phyloP scores from a whole-genome alignment of 2,797 vertebrate species.

The Chelon labrosus region DNA sequence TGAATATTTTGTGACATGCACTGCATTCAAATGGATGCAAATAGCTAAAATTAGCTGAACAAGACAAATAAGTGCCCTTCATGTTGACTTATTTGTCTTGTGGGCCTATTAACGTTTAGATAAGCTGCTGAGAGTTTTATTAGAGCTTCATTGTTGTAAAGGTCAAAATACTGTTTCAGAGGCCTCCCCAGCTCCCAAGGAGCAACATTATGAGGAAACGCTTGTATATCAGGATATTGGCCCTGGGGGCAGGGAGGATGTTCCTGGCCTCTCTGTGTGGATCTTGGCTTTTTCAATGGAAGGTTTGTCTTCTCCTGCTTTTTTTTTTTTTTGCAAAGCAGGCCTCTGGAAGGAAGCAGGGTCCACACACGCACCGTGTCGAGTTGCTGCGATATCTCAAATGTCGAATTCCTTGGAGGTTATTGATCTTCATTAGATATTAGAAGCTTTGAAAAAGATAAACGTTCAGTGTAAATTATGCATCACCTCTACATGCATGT shows the following conservation, averaged over 20 bases:
- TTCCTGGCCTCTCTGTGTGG: conserved; percentile 35
- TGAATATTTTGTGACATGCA: neutral
- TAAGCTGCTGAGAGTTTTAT: neutral
- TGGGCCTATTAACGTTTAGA: neutral
- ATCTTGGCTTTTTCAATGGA: conserved; percentile 36
- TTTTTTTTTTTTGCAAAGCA: conserved; percentile 11
- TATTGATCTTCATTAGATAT: conserved; percentile 3
- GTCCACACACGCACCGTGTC: conserved; percentile 17
- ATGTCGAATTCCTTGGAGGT: neutral
- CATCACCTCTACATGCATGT: neutral
- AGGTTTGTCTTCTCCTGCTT: conserved; percentile 22
- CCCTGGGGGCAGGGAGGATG: conserved; percentile 43
- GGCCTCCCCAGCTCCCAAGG: conserved; percentile 14
- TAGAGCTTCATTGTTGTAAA: neutral
- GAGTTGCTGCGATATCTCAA: neutral
- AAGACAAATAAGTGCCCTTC: too few species aligned
- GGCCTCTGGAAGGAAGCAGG: conserved; percentile 43
- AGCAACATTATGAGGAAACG: conserved; percentile 53
- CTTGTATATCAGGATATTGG: conserved; percentile 49
- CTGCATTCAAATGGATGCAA: neutral
- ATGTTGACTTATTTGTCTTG: neutral
- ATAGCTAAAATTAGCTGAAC: too few species aligned
- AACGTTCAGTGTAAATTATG: neutral
- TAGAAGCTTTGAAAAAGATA: neutral
- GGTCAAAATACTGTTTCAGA: conserved; percentile 12